These are phyloP conservation scores for Manacus vitellinus DNA, from an alignment of 2,113 vertebrate genomes.

Conservation along the genomic window DNA sequence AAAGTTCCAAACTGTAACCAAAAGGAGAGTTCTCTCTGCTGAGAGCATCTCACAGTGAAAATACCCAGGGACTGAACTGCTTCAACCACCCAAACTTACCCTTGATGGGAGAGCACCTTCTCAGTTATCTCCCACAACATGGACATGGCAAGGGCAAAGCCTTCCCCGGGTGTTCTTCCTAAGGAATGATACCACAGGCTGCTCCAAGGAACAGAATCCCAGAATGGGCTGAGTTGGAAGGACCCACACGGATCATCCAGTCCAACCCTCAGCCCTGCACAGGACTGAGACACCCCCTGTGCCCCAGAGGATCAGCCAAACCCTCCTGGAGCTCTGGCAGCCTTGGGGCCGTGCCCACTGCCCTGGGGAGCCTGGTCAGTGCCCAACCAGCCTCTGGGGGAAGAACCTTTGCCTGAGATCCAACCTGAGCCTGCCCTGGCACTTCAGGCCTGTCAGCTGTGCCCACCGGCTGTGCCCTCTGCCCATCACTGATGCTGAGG, in stretches of 20 bases:
- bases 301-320: not conserved
- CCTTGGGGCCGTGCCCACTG: not conserved
- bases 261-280: not conserved
- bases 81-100: not conserved
- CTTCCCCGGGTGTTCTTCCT: not conserved
- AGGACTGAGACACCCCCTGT: not conserved
- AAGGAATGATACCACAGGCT: not conserved
- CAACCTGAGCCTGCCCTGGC: not conserved
- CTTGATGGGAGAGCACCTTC: not conserved
- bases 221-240: not conserved
- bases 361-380: not conserved
- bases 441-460: not conserved
- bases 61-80: not conserved
- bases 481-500: rapidly evolving
- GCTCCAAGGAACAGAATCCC: not conserved
- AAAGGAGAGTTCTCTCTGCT: not conserved
- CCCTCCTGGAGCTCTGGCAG: not conserved
- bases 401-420: not conserved
- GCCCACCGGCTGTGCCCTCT: not conserved
- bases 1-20: not conserved
- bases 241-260: not conserved
- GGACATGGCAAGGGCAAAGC: not conserved
- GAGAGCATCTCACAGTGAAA: not conserved
- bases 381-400: not conserved
- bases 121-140: not conserved